Evolutionary conservation across 2,113 vertebrate species (phyloP), one percentile per base, ranked within the genome.

Genomic region (Takifugu bimaculatus): DNA sequence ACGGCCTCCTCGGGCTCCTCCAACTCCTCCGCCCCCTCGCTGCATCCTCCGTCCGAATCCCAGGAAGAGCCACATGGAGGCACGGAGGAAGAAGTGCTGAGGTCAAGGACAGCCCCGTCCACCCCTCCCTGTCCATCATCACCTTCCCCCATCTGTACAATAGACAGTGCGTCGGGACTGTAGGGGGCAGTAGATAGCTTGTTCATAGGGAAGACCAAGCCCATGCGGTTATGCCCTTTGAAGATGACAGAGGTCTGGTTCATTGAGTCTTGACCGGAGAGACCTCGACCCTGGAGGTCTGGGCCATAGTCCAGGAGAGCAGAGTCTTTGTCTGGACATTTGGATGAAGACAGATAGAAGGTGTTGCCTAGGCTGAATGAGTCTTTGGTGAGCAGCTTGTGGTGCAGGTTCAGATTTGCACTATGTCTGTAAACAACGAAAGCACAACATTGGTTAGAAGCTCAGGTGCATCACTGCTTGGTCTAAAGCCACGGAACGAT

Each of bases 371-470:
- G 78, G 66, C 91, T 90, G 82, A 92, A 72, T 26, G 91, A 87
- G 77, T 96, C 96, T 92, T 92, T 96, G 92, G 89, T 94, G 92
- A 95, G 84, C 74, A 92, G 93, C 88, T 98, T 96, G 79, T 95
- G 93, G 86, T 98, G 96, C 71, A 98, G 93, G 81, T 92, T 96
- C 78, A 94, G 74, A 88, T 98, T 97, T 60, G 95, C 94, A 88
- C 95, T 98, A 88, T 98, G 95, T 88, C 96, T 97, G 80, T 63
- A 88, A 74, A 90, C 81, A 50, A 82, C 1, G 15, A 47, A 48
- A 15, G 15, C n/a, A n/a, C 1, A n/a, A 48, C 13, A n/a, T 48
- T 15, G n/a, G 6, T 48, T 15, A 15, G 14, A 20, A 20, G 20
- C 29, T 32, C 7, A 5, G 29, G 29, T 32, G 11, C 9, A 47